Evolutionary conservation across 1,140 invertebrate genomes (phyloP).

Genomic region (Drosophila insularis): DNA sequence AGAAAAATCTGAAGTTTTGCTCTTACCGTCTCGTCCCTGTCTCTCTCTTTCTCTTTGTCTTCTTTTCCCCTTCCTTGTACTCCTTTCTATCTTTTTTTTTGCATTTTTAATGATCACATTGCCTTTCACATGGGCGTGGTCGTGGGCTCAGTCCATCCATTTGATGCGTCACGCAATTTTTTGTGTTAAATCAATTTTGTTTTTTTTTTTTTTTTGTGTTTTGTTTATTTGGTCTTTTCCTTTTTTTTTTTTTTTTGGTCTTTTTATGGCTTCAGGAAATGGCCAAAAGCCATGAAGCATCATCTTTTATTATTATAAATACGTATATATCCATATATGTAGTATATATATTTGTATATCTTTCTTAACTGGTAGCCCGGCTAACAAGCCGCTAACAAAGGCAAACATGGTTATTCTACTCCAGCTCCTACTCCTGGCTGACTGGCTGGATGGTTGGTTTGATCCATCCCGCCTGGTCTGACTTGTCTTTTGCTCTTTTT

Average conservation of each 20-base stretch:
- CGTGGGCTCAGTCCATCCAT: conserved; percentile 53
- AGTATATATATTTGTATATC: conserved; percentile 16
- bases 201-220: conserved; percentile 18
- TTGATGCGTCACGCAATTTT: conserved; percentile 75
- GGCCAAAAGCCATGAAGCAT: conserved; percentile 70
- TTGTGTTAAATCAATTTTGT: conserved; percentile 53
- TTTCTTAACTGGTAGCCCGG: conserved; percentile 49
- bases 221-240: conserved; percentile 11
- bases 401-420: conserved; percentile 35
- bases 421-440: conserved; percentile 35
- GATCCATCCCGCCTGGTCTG: conserved; percentile 40
- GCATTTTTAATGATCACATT: conserved; percentile 48
- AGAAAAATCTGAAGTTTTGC: conserved; percentile 32
- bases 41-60: conserved; percentile 23
- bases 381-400: conserved; percentile 76
- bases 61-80: conserved; percentile 6
- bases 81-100: conserved; percentile 35
- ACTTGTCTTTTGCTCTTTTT: neutral
- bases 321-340: conserved; percentile 22
- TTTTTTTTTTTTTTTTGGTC: conserved; percentile 24
- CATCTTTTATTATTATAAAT: conserved; percentile 63
- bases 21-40: neutral
- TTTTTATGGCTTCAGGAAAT: conserved; percentile 73
- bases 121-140: conserved; percentile 37
- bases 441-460: conserved; percentile 12